phyloP scores from a whole-genome alignment of 2,113 vertebrate species.

The Pachyramphus minor region DNA sequence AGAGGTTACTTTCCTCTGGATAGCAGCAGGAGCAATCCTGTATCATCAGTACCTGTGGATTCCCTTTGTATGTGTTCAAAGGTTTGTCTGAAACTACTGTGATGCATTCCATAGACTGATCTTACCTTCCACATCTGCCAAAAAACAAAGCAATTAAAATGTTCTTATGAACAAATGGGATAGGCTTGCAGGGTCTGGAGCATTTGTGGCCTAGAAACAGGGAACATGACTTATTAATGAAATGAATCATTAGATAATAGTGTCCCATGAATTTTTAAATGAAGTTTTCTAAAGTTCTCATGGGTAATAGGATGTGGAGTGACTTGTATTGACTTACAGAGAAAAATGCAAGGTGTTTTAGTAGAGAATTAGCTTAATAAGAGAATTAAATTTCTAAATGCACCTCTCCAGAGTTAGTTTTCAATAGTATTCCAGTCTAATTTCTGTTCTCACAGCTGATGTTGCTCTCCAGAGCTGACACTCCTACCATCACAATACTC shows the following conservation, averaged over 20 bases:
- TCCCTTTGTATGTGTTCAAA: not conserved
- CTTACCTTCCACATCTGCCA: not conserved
- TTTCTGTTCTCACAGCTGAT: not conserved
- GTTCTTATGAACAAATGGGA: not conserved
- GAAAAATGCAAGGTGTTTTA: constrained; percentile 2
- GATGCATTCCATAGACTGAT: not conserved
- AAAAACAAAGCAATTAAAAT: not conserved
- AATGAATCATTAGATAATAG: constrained; percentile 9
- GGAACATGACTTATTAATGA: not conserved
- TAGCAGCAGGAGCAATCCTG: not conserved
- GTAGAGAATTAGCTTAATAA: constrained; percentile 6
- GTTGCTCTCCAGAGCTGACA: not conserved
- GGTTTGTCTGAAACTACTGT: not conserved
- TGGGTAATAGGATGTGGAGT: not conserved
- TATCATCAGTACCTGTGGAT: not conserved
- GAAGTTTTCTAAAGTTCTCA: not conserved
- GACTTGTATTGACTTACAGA: not conserved
- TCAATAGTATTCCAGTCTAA: not conserved
- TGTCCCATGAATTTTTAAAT: constrained; percentile 33
- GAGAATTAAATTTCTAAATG: constrained; percentile 9
- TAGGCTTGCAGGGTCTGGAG: not conserved
- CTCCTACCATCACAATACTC: not conserved
- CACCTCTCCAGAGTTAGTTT: not conserved
- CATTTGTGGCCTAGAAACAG: not conserved
- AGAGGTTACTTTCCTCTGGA: not conserved